Evolutionary conservation across 1,140 invertebrate genomes (phyloP), one percentile per base, ranked within the genome.

Genomic region (Pollicipes pollicipes): DNA sequence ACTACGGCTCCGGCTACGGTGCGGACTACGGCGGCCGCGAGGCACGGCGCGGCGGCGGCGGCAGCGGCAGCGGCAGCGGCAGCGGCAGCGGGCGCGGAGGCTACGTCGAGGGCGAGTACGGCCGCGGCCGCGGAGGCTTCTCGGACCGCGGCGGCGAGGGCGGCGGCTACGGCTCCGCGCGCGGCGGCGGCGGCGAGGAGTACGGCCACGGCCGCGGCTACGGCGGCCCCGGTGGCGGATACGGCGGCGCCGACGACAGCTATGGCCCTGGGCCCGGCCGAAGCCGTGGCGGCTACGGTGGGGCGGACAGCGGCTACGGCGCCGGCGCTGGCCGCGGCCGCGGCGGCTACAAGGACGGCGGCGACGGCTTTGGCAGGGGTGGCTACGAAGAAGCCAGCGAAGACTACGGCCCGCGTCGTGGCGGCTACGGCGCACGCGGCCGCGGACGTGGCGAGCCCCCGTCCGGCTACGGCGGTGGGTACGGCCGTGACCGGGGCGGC

Each of bases 1-100:
- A 30, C 67, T 30, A 29, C 72, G 71, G 28, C 72, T 10, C 30
- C 72, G 74, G 68, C 30, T 26, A 29, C 72, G 32, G 27, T 28
- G 26, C 28, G 26, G 30, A 28, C 68, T 63, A 73, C n/a, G 32
- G 32, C 68, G 28, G 58, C 27, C 24, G 27, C 68, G 32, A 66
- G 29, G 32, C 30, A 29, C 37, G 4, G 58, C 37, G 4, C 30
- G 37, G 67, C 30, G 67, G 63, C 30, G 29, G 69, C 21, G 35
- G 69, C 69, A 68, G 69, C 30, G 21, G 37, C 70, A 16, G 37
- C 70, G 67, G 45, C 45, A 10, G 45, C 17, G 45, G 45, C 45
- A 21, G 45, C 10, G 13, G 2, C 45, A 21, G 45, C 45, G 45
- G 10, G 8, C 13, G 24, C 45, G 45, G 21, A 17, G 45, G 24